Evolutionary conservation across 2,113 vertebrate species (phyloP).

Genomic region (Alethe castanea): DNA sequence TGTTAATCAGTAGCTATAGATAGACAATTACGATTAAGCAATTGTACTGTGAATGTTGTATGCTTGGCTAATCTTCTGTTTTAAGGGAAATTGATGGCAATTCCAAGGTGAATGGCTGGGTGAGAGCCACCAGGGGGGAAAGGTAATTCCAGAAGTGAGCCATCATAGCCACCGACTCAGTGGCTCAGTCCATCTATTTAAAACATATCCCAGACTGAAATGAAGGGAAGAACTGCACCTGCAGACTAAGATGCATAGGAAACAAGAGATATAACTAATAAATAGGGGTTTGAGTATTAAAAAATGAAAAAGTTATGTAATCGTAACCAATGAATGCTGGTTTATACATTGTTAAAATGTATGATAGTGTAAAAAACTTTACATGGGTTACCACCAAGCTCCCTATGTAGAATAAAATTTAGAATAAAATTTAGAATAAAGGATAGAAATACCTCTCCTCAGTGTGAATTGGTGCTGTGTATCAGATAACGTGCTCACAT

Average conservation of each 20-base stretch:
- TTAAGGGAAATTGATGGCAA: not conserved
- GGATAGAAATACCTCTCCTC: not conserved
- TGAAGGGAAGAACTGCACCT: not conserved
- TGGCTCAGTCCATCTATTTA: no score
- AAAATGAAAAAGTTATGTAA: not conserved
- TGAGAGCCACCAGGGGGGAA: not conserved
- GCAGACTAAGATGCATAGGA: not conserved
- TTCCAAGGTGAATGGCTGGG: not conserved
- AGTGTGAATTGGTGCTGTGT: not conserved
- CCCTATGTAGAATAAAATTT: not conserved
- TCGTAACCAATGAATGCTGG: not conserved
- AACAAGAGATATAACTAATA: fast-evolving
- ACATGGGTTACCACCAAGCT: not conserved
- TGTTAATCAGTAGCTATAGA: not conserved
- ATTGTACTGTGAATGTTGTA: not conserved
- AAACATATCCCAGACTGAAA: not conserved
- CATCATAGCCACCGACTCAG: not conserved
- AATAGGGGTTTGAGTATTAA: not conserved
- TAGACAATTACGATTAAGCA: not conserved
- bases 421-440: not conserved
- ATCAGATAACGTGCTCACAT: fast-evolving
- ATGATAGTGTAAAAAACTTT: not conserved
- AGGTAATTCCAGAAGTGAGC: not conserved
- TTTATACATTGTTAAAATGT: not conserved
- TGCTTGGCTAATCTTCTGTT: not conserved